Evolutionary conservation across 1,140 invertebrate genomes (phyloP), one percentile per base, ranked within the genome.

Genomic region (Aphaenogaster floridana): DNA sequence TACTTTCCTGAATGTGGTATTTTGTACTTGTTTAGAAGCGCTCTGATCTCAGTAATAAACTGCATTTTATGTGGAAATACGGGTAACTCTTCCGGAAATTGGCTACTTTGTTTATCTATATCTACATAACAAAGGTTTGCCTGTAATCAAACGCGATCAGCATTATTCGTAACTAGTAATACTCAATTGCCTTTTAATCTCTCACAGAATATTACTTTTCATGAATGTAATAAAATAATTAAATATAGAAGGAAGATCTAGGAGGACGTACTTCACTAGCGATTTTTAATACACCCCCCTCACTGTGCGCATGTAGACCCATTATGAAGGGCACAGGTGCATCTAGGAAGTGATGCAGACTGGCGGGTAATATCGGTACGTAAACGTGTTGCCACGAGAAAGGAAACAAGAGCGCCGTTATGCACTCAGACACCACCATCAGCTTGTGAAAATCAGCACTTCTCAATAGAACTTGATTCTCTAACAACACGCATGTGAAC

Each of bases 301-400:
- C 96, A 87, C 94, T 96, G 85, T 96, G 95, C 52, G 96, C 96
- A 90, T 97, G 96, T n/a, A 97, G 91, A 13, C 99, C 99, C 99
- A 99, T 99, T 78, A 99, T 97, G 95, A 99, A 99, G 21, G 99
- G 99, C 45, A 99, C 99, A 0, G 99, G 99, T 13, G 99, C 99
- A 96, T 99, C 99, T 15, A 99, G 96, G 96, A 99, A 99, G 93
- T 99, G 99, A 91, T 98, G 97, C 66, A 99, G 96, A 21, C 98
- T 98, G 34, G 98, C 97, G 2, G 99, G 99, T 87, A 99, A 96
- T 92, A 99, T 99, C 6, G 99, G 99, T 39, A 99, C 99, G 95
- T 99, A 99, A 0, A 99, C 99, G 95, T 99, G 99, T 77, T 99
- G 98, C 99, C 99, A 99, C 7, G 97, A 96, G 94, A 99, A 99